Base-by-base conservation (phyloP, 2,888 invertebrate species). In the Oscheius sp. region DNA sequence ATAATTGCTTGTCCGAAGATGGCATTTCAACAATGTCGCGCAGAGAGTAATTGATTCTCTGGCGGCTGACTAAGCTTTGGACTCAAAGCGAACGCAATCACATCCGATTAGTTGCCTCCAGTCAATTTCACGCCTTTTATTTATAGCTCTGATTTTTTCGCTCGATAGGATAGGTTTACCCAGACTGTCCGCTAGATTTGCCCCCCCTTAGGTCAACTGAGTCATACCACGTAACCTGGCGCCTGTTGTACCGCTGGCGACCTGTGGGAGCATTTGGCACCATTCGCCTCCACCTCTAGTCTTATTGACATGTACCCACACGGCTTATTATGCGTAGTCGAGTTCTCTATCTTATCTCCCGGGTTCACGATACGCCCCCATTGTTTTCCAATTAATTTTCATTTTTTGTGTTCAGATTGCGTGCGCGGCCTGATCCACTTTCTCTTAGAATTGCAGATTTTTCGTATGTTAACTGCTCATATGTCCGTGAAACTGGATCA, bases 201-300 rank as follows among this genome's bases (percentile, higher is more conserved):
- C 20, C 12, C 15, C 52, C 29, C 27, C 29, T 52, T 20, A 34
- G 55, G 55, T 55, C 55, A 55, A 33, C 34, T 34, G 23, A 20
- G 34, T n/a, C n/a, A 33, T 55, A 55, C 34, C 55, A 55, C 55
- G 55, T 33, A 55, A 55, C 34, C n/a, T n/a, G 34, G 55, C 55
- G 55, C 20, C 55, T 55, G 55, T 34, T 55, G 34, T 33, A 34
- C 55, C 34, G n/a, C 8, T 27, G 25, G 23, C n/a, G n/a, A n/a
- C n/a, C n/a, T n/a, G n/a, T n/a, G n/a, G n/a, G n/a, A n/a, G n/a
- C 52, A 25, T 55, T 55, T 34, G 55, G 55, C 55, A 55, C 34
- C 55, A 23, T 25, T 48, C 20, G 48, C 34, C 15, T 31, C 37
- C n/a, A n/a, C n/a, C n/a, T n/a, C n/a, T n/a, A n/a, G n/a, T n/a